Evolutionary conservation across 2,797 vertebrate genomes (phyloP).

Genomic region (Centroberyx gerrardi): DNA sequence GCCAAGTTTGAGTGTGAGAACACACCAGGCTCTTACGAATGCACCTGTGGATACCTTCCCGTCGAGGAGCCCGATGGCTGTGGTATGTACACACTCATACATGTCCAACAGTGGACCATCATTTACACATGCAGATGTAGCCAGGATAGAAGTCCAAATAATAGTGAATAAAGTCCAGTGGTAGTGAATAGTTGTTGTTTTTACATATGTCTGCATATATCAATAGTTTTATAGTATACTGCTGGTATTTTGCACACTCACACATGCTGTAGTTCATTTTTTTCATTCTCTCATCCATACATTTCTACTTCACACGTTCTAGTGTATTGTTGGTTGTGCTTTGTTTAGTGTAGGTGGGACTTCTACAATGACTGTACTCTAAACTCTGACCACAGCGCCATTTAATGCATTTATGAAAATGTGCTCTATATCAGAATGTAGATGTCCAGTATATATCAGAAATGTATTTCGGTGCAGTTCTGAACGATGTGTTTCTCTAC

Average conservation of each 20-base stretch:
- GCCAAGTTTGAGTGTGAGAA: conserved; percentile 89
- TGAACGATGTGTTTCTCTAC: conserved; percentile 58
- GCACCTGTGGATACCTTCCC: conserved; percentile 85
- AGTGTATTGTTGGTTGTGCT: too few species aligned
- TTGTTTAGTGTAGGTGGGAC: too few species aligned
- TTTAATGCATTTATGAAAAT: not conserved
- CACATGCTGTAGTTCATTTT: too few species aligned
- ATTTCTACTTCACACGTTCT: too few species aligned
- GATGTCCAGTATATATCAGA: not conserved
- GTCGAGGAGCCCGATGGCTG: conserved; percentile 74
- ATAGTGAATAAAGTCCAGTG: too few species aligned
- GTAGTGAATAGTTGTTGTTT: too few species aligned
- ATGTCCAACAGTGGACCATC: not conserved
- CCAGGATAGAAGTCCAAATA: not conserved
- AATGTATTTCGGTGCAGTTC: not conserved
- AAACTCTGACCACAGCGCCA: not conserved
- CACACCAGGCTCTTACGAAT: conserved; percentile 80
- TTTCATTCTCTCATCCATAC: too few species aligned
- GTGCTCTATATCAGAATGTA: not conserved
- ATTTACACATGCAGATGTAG: not conserved
- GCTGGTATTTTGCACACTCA: too few species aligned
- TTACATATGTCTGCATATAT: too few species aligned
- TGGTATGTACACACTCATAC: conserved; percentile 74
- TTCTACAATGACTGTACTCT: not conserved
- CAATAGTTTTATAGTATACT: too few species aligned